Evolutionary conservation across 2,797 vertebrate genomes (phyloP).

Genomic region (Girardinus metallicus): DNA sequence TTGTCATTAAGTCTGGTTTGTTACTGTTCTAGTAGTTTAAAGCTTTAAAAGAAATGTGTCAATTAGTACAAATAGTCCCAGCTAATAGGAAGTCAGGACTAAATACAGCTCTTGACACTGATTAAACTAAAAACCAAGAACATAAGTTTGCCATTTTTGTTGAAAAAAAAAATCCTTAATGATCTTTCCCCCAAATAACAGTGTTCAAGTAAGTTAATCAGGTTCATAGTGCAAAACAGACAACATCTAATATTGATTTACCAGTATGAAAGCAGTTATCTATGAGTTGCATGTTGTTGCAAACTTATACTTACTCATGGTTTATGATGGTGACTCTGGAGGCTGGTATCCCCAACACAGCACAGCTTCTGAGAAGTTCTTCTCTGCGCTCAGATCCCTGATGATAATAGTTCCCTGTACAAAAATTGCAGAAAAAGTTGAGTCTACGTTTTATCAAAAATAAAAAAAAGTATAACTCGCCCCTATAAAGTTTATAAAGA

Average conservation of each 20-base stretch:
- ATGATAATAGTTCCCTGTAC: slow-evolving; percentile 92
- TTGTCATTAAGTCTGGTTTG: neutral
- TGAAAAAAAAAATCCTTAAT: neutral
- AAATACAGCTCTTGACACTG: neutral
- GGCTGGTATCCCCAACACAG: slow-evolving; percentile 87
- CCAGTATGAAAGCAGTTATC: neutral
- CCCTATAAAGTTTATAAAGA: neutral
- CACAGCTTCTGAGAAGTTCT: slow-evolving; percentile 91
- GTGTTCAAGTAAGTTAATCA: neutral
- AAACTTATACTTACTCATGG: slow-evolving; percentile 84
- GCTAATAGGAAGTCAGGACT: neutral
- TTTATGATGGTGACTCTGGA: slow-evolving; percentile 86
- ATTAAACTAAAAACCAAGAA: neutral
- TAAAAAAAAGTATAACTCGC: neutral
- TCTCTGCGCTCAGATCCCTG: slow-evolving; percentile 89
- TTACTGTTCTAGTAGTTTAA: neutral
- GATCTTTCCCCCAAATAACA: neutral
- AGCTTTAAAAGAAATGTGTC: neutral
- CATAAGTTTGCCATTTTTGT: neutral
- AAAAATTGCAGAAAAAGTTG: slow-evolving; percentile 46
- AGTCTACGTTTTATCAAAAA: neutral
- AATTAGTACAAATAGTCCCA: neutral
- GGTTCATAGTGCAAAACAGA: neutral
- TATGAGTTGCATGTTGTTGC: neutral
- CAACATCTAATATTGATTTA: neutral